Evolutionary conservation across 2,888 invertebrate species (phyloP).

Genomic region (Malachius bipustulatus): DNA sequence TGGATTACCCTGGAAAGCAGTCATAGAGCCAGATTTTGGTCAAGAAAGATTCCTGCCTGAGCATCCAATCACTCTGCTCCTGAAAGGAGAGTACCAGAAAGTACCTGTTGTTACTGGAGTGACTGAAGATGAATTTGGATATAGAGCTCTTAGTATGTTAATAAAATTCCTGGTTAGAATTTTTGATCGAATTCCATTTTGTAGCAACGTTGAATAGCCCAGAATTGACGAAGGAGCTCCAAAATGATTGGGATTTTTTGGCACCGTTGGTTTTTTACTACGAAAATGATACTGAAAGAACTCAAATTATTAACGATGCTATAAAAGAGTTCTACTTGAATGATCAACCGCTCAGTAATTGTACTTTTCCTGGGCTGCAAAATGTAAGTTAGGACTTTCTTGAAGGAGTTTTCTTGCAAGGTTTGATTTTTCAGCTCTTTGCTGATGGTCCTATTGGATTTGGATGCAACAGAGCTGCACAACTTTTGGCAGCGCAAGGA

Average conservation of each 20-base stretch:
- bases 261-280: conserved; percentile 51
- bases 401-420: no score
- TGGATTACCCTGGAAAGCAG: conserved; percentile 43
- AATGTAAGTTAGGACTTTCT: conserved; percentile 32
- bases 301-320: conserved; percentile 38
- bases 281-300: conserved; percentile 40
- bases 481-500: no score
- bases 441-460: no score
- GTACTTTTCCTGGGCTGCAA: conserved; percentile 34
- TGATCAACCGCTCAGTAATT: conserved; percentile 29
- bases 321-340: conserved; percentile 40
- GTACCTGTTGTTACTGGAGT: conserved; percentile 53
- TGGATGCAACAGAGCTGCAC: no score
- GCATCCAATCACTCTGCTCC: conserved; percentile 44
- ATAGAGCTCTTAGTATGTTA: conserved; percentile 48
- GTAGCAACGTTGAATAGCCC: no score
- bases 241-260: conserved; percentile 44
- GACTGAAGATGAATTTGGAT: conserved; percentile 51
- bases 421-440: no score
- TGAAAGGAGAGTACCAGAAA: conserved; percentile 42
- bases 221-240: no score
- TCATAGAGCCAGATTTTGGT: conserved; percentile 50
- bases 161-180: no score
- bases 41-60: conserved; percentile 49
- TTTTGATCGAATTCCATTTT: no score